phyloP scores from a whole-genome alignment of 2,797 vertebrate genomes.

The Benthosema pterotum region DNA sequence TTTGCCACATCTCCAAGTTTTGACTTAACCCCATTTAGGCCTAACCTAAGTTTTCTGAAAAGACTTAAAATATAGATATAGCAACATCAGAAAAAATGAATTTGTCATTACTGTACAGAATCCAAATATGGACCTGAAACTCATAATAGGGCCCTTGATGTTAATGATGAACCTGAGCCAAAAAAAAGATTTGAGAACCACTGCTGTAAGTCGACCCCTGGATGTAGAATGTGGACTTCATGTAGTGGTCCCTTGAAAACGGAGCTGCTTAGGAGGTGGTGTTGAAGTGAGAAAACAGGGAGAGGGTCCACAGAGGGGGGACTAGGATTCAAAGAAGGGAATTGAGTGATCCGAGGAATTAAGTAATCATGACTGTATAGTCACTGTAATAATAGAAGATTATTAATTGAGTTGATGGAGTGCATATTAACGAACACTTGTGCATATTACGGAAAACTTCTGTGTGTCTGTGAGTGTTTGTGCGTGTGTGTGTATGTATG shows the following conservation, averaged over 20 bases:
- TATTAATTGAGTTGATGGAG: conserved; percentile 69
- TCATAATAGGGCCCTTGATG: too few relatives aligned
- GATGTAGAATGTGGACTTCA: conserved; percentile 29
- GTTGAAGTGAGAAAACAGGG: conserved; percentile 13
- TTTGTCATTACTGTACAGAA: too few relatives aligned
- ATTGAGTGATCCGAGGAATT: conserved; percentile 38
- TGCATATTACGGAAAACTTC: conserved; percentile 63
- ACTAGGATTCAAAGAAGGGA: conserved; percentile 40
- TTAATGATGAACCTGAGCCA: too few relatives aligned
- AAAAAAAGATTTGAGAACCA: too few relatives aligned
- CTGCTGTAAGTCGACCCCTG: conserved; percentile 9
- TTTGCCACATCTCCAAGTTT: too few relatives aligned
- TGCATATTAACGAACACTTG: conserved; percentile 67
- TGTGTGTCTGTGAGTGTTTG: conserved; percentile 55
- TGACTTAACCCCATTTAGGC: too few relatives aligned
- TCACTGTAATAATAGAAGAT: conserved; percentile 73
- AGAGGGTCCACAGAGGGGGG: conserved; percentile 26
- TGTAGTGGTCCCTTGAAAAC: conserved; percentile 48
- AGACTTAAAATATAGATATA: too few relatives aligned
- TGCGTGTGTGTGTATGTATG: conserved; percentile 14
- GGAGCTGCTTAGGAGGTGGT: conserved; percentile 39
- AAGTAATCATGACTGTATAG: conserved; percentile 58
- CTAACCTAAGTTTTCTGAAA: too few relatives aligned
- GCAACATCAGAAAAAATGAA: too few relatives aligned
- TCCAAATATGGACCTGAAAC: too few relatives aligned